Conservation (phyloP, 2,888 invertebrate genomes). For the Strigamia maritima region DNA sequence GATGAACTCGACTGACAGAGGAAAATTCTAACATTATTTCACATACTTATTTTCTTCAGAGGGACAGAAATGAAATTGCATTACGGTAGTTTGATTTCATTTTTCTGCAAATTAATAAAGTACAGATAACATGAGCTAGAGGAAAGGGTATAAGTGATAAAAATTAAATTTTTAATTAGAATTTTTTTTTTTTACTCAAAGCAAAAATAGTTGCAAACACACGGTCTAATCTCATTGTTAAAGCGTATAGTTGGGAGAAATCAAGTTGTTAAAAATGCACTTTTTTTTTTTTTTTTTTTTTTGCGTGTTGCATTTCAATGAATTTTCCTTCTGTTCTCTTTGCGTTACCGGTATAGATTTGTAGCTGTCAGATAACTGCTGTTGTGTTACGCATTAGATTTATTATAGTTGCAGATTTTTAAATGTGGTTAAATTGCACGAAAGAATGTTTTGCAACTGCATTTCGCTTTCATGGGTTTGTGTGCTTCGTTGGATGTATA, state of each 20-base stretch:
- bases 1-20: background rate
- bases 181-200: too few relatives aligned
- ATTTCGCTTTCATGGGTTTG: background rate
- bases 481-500: background rate
- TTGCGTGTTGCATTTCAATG: background rate
- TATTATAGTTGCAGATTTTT: background rate
- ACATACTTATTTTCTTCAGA: background rate
- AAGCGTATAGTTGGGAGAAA: too few relatives aligned
- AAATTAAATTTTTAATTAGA: too few relatives aligned
- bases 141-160: too few relatives aligned
- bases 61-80: background rate
- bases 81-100: background rate
- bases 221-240: too few relatives aligned
- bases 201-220: too few relatives aligned
- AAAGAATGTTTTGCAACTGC: background rate
- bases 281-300: too few relatives aligned
- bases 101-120: background rate
- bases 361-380: background rate
- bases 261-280: too few relatives aligned
- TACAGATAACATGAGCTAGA: too few relatives aligned
- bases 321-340: background rate
- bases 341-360: background rate
- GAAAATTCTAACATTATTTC: background rate
- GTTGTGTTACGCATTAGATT: background rate
- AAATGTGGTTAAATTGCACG: background rate